Evolutionary conservation across 92 coral and sea anemone species (phyloP), one percentile per base, ranked within the genome.

Genomic region (Desmophyllum pertusum): DNA sequence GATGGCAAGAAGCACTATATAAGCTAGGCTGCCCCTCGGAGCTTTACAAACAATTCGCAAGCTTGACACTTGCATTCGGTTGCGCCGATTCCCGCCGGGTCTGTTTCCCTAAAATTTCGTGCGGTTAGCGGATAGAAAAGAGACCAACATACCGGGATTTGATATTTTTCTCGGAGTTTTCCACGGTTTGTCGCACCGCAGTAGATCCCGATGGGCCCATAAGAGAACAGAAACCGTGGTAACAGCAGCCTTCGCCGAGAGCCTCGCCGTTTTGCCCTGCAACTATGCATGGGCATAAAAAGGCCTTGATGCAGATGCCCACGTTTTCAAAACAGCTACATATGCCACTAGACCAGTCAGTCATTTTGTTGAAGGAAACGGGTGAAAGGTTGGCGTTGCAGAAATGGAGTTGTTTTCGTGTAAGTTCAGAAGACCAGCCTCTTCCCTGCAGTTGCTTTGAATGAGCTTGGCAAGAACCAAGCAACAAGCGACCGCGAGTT

Each of bases 221-320:
- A 6, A 77, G 62, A 11, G 93, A 90, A 19, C 87, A 81, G 51
- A 57, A 90, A 1, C 90, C 93, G 74, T 90, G 93, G 35, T 81
- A 64, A 46, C 57, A 86, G 52, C 93, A 90, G 37, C 75, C 74
- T 33, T 90, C 93, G 21, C 93, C 93, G 42, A 90, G 72, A 36
- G 88, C 90, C 36, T 90, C 93, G 5, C 90, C 93, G 70, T 81
- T 86, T 70, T 84, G 72, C 4, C 93, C 93, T 45, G 93, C 93
- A 37, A 83, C 88, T 21, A 90, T 55, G 59, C 93, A 90, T 3
- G 93, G 93, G 73, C 93, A 90, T 29, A 90, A 86, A 33, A 21
- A 82, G 6, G 93, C 63, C 59, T 83, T 80, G 17, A 83, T 82
- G 70, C 93, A 89, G 6, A 78, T 73, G 37, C 87, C 87, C 29